A percentile compares a stretch with the other conserved stretches of the same genome.
These are phyloP conservation scores for Formica aserva DNA, from an alignment of 2,888 invertebrate genomes.

Conservation along the genomic window DNA sequence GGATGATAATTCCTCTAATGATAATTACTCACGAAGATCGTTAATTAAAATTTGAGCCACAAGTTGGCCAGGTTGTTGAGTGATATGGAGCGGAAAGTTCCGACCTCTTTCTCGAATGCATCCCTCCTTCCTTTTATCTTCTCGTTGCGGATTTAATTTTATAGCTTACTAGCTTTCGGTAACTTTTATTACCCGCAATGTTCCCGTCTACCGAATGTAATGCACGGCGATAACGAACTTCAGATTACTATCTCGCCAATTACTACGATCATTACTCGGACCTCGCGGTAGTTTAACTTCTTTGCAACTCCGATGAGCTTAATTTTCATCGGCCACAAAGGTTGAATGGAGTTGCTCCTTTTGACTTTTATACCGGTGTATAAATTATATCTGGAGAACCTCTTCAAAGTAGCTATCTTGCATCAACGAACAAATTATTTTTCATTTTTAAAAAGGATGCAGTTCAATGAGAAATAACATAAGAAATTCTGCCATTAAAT, in stretches of 20 bases:
- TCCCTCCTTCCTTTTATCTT: slow-evolving; percentile 24
- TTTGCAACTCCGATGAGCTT: slow-evolving; percentile 43
- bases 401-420: slow-evolving; percentile 13
- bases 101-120: slow-evolving; percentile 19
- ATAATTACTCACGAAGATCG: slow-evolving; percentile 14
- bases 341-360: slow-evolving; percentile 1
- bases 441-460: slow-evolving; percentile 4
- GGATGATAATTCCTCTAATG: slow-evolving; percentile 18
- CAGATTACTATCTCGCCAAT: slow-evolving; percentile 44
- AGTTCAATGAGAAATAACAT: background rate
- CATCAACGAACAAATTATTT: slow-evolving; percentile 19
- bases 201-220: slow-evolving; percentile 29
- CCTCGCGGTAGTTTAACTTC: slow-evolving; percentile 43
- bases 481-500: background rate
- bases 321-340: slow-evolving; percentile 38
- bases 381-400: slow-evolving; percentile 18
- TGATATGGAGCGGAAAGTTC: slow-evolving; percentile 48
- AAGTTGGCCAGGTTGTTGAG: slow-evolving; percentile 14
- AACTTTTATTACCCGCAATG: slow-evolving; percentile 48
- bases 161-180: slow-evolving; percentile 44
- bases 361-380: slow-evolving; percentile 6
- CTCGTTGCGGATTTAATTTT: slow-evolving; percentile 38
- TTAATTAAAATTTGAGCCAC: slow-evolving; percentile 43
- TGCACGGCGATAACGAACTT: slow-evolving; percentile 54
- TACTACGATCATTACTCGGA: slow-evolving; percentile 33